Percentiles rank a stretch among this genome's conserved stretches.
These are phyloP conservation scores for Noturus placidus DNA, from an alignment of 2,113 vertebrate species.

Conservation along the genomic window DNA sequence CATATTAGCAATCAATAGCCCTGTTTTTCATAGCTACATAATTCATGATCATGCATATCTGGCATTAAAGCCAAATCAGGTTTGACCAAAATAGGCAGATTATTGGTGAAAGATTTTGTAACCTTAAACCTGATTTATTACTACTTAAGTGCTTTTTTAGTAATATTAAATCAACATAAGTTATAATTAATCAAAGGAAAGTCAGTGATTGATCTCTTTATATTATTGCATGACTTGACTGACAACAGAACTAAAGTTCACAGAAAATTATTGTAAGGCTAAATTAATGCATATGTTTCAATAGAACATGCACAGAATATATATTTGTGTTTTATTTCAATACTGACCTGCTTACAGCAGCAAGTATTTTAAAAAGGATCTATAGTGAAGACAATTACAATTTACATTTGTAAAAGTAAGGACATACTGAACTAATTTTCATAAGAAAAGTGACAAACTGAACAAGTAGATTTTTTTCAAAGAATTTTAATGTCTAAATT, in stretches of 20 bases:
- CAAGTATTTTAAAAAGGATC: not conserved
- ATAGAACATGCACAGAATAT: not conserved
- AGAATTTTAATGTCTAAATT: conserved; percentile 53
- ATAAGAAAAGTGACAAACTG: conserved; percentile 34
- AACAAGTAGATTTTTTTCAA: conserved; percentile 36
- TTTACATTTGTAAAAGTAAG: not conserved
- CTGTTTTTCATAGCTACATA: conserved; percentile 1
- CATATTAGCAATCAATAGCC: conserved; percentile 53
- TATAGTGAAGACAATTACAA: not conserved
- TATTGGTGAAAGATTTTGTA: not conserved
- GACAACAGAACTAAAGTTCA: not conserved
- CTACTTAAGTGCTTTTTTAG: not conserved
- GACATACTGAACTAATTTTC: conserved; percentile 6
- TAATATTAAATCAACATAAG: not conserved
- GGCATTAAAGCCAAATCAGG: conserved; percentile 56
- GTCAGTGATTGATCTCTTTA: not conserved
- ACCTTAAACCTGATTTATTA: not conserved
- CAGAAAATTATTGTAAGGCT: not conserved
- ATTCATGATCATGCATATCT: conserved; percentile 26
- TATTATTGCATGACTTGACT: not conserved
- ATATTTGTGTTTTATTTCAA: not conserved
- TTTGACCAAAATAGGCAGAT: conserved; percentile 61
- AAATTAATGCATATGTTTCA: not conserved
- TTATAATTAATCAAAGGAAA: not conserved
- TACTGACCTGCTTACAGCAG: not conserved